phyloP scores from a whole-genome alignment of 2,888 invertebrate genomes.

The Aphodius granarius region DNA sequence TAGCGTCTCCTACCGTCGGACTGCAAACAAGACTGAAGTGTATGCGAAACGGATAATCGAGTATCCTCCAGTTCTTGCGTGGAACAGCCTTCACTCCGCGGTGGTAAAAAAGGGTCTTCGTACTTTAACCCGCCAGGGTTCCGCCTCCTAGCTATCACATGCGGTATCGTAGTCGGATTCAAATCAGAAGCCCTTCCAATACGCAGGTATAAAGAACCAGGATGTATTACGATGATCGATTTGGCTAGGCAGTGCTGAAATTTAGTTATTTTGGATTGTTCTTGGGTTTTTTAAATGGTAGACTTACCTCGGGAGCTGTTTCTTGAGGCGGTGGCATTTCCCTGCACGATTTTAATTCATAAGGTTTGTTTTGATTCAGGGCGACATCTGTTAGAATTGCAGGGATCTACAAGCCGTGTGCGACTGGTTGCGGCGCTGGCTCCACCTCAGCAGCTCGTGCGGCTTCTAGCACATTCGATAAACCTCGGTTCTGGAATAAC shows the following conservation, averaged over 20 bases:
- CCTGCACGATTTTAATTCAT: too few relatives aligned
- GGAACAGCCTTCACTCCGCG: conserved; percentile 61
- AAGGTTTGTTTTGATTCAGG: background rate
- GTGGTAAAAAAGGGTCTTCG: conserved; percentile 68
- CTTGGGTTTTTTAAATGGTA: background rate
- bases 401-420: background rate
- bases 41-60: conserved; percentile 79
- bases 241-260: conserved; percentile 74
- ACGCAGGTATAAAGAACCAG: conserved; percentile 86
- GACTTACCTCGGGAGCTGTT: conserved; percentile 23
- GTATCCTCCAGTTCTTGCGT: conserved; percentile 83
- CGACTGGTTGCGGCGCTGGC: background rate
- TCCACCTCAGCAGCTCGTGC: background rate
- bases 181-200: conserved; percentile 91
- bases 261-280: conserved; percentile 27
- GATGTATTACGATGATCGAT: conserved; percentile 90
- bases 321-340: conserved; percentile 26
- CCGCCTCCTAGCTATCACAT: conserved; percentile 78
- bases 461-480: conserved; percentile 28
- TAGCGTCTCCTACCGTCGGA: conserved; percentile 79
- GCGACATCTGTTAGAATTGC: background rate
- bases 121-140: conserved; percentile 56
- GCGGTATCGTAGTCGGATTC: conserved; percentile 80
- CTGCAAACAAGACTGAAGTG: conserved; percentile 83
- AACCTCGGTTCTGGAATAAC: conserved; percentile 15